Conservation (phyloP, 2,113 vertebrate species). For the Turdus rufiventris region DNA sequence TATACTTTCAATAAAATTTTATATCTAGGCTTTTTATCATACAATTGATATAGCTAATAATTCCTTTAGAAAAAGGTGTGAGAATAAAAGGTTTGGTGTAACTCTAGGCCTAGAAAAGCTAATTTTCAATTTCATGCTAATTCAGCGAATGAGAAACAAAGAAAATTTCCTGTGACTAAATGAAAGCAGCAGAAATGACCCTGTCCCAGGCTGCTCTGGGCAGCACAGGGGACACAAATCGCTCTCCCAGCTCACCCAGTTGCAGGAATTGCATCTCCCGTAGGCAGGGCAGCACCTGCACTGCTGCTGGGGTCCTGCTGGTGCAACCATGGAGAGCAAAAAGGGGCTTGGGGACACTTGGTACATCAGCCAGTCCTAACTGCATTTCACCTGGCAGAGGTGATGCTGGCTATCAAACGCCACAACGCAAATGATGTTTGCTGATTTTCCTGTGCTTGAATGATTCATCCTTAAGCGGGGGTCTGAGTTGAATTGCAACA, state of each 20-base stretch:
- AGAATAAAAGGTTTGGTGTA: not conserved
- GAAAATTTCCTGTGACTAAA: no score
- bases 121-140: not conserved
- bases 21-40: not conserved
- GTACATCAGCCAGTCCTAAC: no score
- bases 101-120: not conserved
- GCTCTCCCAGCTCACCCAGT: accelerated
- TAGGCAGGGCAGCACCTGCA: accelerated
- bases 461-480: not conserved
- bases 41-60: not conserved
- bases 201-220: not conserved
- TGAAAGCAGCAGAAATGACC: not conserved
- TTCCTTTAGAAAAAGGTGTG: not conserved
- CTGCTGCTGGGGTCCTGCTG: not conserved
- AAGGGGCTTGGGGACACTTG: accelerated
- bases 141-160: not conserved
- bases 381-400: not conserved
- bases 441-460: not conserved
- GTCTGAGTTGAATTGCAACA: not conserved
- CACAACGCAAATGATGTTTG: not conserved
- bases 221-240: accelerated
- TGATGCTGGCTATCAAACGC: not conserved
- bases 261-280: accelerated
- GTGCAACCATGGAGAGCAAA: accelerated
- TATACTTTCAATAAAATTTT: not conserved